A percentile compares a stretch with the other conserved stretches of the same genome.
These are phyloP conservation scores for Strigamia transsilvanica DNA, from an alignment of 2,888 invertebrate genomes.

Conservation along the genomic window DNA sequence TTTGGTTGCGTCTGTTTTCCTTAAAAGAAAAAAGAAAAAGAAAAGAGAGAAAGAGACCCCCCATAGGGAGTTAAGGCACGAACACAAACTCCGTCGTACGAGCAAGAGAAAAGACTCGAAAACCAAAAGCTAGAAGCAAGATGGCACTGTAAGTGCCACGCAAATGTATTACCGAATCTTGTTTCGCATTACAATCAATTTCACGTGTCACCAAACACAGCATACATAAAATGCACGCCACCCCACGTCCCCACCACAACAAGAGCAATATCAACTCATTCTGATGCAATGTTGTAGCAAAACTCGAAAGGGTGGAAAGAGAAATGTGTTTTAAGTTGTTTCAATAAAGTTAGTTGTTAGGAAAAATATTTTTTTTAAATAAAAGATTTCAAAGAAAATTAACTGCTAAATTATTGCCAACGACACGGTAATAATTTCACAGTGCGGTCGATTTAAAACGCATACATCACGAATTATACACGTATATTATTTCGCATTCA, in stretches of 20 bases:
- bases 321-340: not conserved
- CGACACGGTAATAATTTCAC: conserved; percentile 6
- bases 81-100: conserved; percentile 24
- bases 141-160: not conserved
- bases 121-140: not conserved
- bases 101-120: not conserved
- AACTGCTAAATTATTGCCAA: conserved; percentile 17
- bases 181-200: conserved; percentile 40
- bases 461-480: conserved; percentile 33
- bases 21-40: not conserved
- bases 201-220: conserved; percentile 21
- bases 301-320: not conserved
- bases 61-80: not conserved
- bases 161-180: conserved; percentile 2
- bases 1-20: conserved; percentile 30
- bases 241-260: not conserved
- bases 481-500: conserved; percentile 44
- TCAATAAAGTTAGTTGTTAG: not conserved
- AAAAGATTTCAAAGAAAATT: not conserved
- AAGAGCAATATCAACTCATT: not conserved
- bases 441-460: conserved; percentile 16
- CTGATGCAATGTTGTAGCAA: not conserved
- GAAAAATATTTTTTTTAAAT: not conserved
- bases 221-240: not conserved
- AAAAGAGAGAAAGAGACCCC: not conserved